Evolutionary conservation across 2,113 vertebrate species (phyloP), one percentile per base, ranked within the genome.

Genomic region (Periophthalmus modestus): DNA sequence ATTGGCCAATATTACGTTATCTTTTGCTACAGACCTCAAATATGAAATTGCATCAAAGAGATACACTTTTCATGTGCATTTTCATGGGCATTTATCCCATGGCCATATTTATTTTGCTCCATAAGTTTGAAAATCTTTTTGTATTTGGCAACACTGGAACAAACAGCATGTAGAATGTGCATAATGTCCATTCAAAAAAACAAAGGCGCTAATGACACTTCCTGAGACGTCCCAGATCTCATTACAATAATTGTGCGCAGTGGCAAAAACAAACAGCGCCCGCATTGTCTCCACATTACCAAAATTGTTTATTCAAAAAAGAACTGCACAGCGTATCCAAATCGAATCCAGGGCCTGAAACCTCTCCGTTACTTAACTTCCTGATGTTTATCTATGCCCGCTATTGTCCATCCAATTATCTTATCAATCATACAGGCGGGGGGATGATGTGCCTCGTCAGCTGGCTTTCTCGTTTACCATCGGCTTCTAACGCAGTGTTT

Each of bases 371-470:
- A 79, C 74, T 79, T 65, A 70, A 36, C 69, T 71, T 67, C 28
- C 36, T 55, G 68, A 82, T 73, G 67, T 80, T 83, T 79, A 85
- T 88, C 73, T 72, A 54, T 68, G 80, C 12, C 57, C 63, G 66
- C 68, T 65, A 80, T 82, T 78, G 66, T 80, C 78, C 67, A 61
- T 21, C 24, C 71, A 65, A 74, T 86, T 80, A 74, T 83, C 68
- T 77, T 69, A 82, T 85, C 66, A 82, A 80, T 80, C 75, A 88
- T 70, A 80, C 54, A 88, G 72, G 43, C 70, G 70, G 46, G 71
- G 57, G 58, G 50, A 72, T 79, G 76, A 69, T 84, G 75, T 86
- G 78, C 74, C 61, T 36, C 69, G 85, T 88, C 83, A 87, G 83
- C 82, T 73, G 74, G 70, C 50, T 72, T 15, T 72, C 69, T 23